phyloP scores from a whole-genome alignment of 2,113 vertebrate species.

The Regulus satrapa region DNA sequence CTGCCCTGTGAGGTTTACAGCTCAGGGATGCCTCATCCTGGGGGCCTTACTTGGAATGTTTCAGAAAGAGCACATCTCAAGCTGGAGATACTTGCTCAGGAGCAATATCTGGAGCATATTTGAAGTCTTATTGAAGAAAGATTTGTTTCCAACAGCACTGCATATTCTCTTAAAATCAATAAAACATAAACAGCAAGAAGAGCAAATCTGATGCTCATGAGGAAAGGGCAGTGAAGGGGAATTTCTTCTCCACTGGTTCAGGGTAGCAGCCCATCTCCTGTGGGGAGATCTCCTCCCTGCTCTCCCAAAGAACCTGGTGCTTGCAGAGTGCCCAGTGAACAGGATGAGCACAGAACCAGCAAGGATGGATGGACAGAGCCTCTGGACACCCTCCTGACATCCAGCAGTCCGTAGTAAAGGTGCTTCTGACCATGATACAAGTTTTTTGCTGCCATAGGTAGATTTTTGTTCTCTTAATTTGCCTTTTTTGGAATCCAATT shows the following conservation, averaged over 20 bases:
- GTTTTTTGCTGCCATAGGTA: not conserved
- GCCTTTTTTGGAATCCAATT: not conserved
- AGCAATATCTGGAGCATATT: not conserved
- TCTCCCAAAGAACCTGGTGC: not conserved
- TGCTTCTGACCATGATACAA: rapidly evolving
- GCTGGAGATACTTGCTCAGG: not conserved
- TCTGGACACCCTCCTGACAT: not conserved
- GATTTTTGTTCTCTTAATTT: not conserved
- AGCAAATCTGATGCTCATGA: not conserved
- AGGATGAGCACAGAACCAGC: not conserved
- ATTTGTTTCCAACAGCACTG: not conserved
- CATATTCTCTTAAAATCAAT: not conserved
- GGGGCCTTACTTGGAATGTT: not conserved
- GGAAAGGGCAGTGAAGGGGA: not conserved
- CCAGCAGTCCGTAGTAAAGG: not conserved
- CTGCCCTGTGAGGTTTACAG: not conserved
- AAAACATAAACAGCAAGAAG: not conserved
- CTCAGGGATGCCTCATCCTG: not conserved
- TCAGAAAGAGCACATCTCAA: not conserved
- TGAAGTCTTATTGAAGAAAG: not conserved
- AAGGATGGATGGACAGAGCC: not conserved
- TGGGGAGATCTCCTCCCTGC: not conserved
- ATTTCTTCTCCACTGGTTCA: not conserved
- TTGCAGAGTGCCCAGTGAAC: not conserved
- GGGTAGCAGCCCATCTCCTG: not conserved